Evolutionary conservation across 2,113 vertebrate genomes (phyloP).

Genomic region (Crotalus viridis): DNA sequence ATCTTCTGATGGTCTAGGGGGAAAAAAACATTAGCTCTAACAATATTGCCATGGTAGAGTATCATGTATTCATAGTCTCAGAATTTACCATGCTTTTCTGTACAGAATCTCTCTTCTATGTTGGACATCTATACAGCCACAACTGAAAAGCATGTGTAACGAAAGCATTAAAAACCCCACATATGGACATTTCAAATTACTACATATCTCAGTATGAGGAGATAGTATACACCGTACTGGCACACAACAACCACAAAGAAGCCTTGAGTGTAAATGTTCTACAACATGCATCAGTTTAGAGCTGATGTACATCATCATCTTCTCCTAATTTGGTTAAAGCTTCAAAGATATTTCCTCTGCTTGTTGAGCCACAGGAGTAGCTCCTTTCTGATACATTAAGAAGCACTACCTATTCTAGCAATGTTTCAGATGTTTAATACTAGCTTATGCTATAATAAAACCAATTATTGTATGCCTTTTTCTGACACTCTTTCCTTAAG

Average conservation of each 20-base stretch:
- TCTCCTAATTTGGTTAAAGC: neutral
- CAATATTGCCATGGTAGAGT: neutral
- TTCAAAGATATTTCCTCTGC: neutral
- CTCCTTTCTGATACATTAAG: neutral
- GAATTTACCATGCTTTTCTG: neutral
- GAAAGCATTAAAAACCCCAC: neutral
- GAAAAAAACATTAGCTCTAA: slow-evolving; percentile 16
- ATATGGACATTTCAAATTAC: neutral
- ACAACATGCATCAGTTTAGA: neutral
- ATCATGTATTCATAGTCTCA: neutral
- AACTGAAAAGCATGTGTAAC: neutral
- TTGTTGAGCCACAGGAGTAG: neutral
- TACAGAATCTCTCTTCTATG: neutral
- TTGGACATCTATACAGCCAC: neutral
- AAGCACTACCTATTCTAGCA: neutral
- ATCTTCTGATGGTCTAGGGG: slow-evolving; percentile 93
- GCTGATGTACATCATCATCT: neutral
- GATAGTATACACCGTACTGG: neutral
- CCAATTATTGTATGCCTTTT: neutral
- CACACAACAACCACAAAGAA: neutral
- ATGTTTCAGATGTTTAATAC: neutral
- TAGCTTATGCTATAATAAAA: neutral
- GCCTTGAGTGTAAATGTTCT: neutral
- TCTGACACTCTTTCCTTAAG: neutral
- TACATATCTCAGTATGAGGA: neutral